These are phyloP conservation scores for Pantherophis vulpinus DNA, from an alignment of 2,797 vertebrate species.

Conservation along the genomic window DNA sequence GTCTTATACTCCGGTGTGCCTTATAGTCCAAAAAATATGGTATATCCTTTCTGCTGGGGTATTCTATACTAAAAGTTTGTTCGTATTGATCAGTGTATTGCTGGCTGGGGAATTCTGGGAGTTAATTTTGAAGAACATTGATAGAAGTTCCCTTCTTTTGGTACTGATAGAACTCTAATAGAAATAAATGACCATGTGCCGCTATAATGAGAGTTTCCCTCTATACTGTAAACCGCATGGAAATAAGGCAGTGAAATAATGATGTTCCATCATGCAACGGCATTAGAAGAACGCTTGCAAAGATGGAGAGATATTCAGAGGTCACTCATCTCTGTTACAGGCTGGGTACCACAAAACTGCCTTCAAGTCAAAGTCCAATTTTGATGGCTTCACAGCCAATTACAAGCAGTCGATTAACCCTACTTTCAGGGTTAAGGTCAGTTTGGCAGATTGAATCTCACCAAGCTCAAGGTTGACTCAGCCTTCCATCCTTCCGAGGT, in stretches of 20 bases:
- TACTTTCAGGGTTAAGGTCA: not conserved
- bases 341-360: not conserved
- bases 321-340: not conserved
- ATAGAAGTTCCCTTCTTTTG: not conserved
- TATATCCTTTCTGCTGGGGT: not conserved
- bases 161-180: not conserved
- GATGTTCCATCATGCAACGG: not conserved
- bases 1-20: too few relatives aligned
- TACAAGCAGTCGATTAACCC: not conserved
- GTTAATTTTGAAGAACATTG: not conserved
- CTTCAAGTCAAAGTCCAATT: not conserved
- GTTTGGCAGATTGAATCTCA: too few relatives aligned
- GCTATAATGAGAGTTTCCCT: not conserved
- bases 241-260: not conserved
- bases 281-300: not conserved
- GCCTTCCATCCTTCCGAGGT: too few relatives aligned
- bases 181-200: not conserved
- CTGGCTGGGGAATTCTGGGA: not conserved
- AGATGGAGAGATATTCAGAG: not conserved
- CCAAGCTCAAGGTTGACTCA: too few relatives aligned
- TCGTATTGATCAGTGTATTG: not conserved
- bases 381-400: not conserved
- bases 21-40: too few relatives aligned
- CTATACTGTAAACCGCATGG: not conserved
- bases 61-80: not conserved